A percentile compares a stretch with the other conserved stretches of the same genome.
Conservation (phyloP, 2,797 vertebrate genomes). For the Dallia pectoralis region DNA sequence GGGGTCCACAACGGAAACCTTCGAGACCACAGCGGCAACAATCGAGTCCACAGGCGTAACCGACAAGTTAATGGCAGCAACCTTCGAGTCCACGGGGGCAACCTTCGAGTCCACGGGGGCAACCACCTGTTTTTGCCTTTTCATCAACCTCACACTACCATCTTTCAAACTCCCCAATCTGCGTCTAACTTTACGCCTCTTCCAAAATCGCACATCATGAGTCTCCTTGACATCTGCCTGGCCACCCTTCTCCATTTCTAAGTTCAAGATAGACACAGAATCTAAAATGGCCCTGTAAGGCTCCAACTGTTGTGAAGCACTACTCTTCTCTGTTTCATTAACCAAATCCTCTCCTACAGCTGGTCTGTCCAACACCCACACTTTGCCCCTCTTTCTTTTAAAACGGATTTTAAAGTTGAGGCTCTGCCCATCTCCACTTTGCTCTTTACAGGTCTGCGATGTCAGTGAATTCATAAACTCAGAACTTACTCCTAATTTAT, state of each 20-base stretch:
- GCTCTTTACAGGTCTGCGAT: conserved; percentile 34
- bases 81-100: too few species aligned
- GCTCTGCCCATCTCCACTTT: conserved; percentile 57
- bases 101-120: too few species aligned
- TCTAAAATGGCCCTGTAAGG: conserved; percentile 80
- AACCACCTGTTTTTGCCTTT: conserved; percentile 23
- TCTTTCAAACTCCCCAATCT: conserved; percentile 60
- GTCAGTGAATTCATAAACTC: conserved; percentile 17
- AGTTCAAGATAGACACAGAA: conserved; percentile 74
- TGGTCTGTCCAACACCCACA: conserved; percentile 73
- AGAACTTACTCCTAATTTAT: background rate
- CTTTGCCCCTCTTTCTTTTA: conserved; percentile 71
- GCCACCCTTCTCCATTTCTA: conserved; percentile 74
- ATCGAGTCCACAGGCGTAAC: too few species aligned
- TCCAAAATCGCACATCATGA: conserved; percentile 61
- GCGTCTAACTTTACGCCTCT: conserved; percentile 62
- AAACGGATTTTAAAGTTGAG: conserved; percentile 71
- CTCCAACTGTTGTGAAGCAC: conserved; percentile 50
- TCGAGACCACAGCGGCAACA: too few species aligned
- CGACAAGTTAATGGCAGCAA: too few species aligned
- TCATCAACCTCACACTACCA: conserved; percentile 45
- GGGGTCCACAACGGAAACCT: background rate
- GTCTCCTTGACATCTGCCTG: conserved; percentile 52
- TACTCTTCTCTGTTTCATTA: conserved; percentile 50
- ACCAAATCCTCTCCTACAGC: conserved; percentile 35